Evolutionary conservation across 2,888 invertebrate species (phyloP).

Genomic region (Athetis lepigone): DNA sequence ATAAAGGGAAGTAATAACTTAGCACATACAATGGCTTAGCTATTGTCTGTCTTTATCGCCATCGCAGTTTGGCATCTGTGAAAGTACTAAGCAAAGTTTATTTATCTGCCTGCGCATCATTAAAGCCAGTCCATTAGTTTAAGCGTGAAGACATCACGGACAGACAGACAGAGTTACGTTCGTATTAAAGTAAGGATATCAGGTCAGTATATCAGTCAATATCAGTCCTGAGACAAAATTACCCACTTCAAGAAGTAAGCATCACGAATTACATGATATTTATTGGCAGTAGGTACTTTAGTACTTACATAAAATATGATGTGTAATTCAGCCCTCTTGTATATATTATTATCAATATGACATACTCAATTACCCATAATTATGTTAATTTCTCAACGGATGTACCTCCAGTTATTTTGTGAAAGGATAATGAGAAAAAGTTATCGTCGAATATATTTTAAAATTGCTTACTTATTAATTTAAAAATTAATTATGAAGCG

Average conservation of each 20-base stretch:
- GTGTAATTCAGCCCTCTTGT: not conserved
- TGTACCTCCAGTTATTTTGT: constrained; percentile 20
- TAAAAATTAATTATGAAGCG: not conserved
- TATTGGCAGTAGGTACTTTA: not conserved
- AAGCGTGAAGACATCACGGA: too few species aligned
- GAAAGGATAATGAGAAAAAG: constrained; percentile 12
- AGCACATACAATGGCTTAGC: too few species aligned
- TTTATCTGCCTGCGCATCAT: too few species aligned
- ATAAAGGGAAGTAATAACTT: too few species aligned
- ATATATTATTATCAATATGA: constrained; percentile 28
- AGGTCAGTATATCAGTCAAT: too few species aligned
- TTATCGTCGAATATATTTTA: constrained; percentile 11
- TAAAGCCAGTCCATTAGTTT: too few species aligned
- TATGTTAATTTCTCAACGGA: constrained; percentile 22
- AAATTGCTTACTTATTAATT: constrained; percentile 21
- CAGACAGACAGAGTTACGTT: too few species aligned
- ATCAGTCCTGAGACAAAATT: not conserved
- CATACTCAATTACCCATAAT: constrained; percentile 32
- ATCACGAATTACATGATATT: not conserved
- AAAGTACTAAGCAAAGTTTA: too few species aligned
- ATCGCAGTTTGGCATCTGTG: too few species aligned
- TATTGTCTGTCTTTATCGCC: too few species aligned
- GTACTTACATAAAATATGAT: constrained; percentile 11
- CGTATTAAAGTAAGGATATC: too few species aligned
- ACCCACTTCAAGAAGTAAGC: not conserved